Evolutionary conservation across 2,888 invertebrate species (phyloP).

Genomic region (Dynastes hyllus): DNA sequence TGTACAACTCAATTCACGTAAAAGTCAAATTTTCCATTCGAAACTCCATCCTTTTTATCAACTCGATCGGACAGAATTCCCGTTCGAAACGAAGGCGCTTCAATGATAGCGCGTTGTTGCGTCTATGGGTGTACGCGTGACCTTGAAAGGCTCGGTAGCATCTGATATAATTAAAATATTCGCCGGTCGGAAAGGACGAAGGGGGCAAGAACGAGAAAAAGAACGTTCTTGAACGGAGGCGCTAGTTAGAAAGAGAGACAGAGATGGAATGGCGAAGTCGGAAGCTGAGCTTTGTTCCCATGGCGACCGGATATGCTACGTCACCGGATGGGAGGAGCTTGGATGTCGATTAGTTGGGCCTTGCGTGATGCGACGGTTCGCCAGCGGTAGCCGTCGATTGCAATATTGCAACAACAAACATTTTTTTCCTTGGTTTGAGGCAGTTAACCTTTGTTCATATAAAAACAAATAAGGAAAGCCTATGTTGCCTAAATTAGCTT

Average conservation of each 20-base stretch:
- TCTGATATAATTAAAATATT: slow-evolving; percentile 42
- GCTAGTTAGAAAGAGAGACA: not conserved
- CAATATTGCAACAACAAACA: slow-evolving; percentile 28
- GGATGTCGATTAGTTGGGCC: slow-evolving; percentile 42
- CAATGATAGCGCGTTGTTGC: not conserved
- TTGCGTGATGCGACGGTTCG: slow-evolving; percentile 32
- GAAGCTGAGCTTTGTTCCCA: slow-evolving; percentile 55
- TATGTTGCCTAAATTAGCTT: too few species aligned
- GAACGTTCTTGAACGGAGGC: too few species aligned
- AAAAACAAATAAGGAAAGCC: too few species aligned
- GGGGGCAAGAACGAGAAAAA: not conserved
- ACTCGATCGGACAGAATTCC: too few species aligned
- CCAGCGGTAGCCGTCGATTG: slow-evolving; percentile 12
- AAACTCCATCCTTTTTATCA: too few species aligned
- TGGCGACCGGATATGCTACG: slow-evolving; percentile 57
- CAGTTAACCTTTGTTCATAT: too few species aligned
- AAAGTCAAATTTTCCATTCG: too few species aligned
- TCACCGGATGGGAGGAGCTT: slow-evolving; percentile 48
- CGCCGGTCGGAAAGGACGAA: not conserved
- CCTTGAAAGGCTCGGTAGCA: slow-evolving; percentile 30
- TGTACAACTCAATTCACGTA: too few species aligned
- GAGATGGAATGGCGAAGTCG: slow-evolving; percentile 46
- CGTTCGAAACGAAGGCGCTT: too few species aligned
- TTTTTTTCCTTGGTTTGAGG: not conserved
- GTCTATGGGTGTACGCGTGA: slow-evolving; percentile 15